Percentiles rank a stretch among this genome's conserved stretches.
Evolutionary conservation across 2,888 invertebrate species (phyloP).

Genomic region (Euphydryas editha): DNA sequence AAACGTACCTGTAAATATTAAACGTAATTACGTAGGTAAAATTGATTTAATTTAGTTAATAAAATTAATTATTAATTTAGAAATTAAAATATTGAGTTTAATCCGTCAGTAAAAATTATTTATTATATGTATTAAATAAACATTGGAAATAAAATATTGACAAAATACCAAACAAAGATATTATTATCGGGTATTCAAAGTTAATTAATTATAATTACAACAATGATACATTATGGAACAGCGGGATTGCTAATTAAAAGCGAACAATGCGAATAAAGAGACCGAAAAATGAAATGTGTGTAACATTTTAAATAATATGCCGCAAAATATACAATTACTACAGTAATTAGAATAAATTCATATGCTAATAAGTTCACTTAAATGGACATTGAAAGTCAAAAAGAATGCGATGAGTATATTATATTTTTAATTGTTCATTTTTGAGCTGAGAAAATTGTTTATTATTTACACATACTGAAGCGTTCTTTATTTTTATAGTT

Average conservation of each 20-base stretch:
- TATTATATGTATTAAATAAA: constrained; percentile 34
- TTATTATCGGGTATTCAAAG: constrained; percentile 50
- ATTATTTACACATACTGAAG: neutral
- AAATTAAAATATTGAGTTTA: too few species aligned
- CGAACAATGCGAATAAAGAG: constrained; percentile 49
- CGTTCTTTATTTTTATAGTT: too few species aligned
- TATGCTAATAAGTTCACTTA: constrained; percentile 5
- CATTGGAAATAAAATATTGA: constrained; percentile 27
- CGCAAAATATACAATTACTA: constrained; percentile 4
- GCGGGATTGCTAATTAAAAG: constrained; percentile 48
- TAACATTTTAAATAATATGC: constrained; percentile 24
- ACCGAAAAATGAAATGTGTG: constrained; percentile 42
- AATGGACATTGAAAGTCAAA: neutral
- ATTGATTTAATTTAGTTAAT: too few species aligned
- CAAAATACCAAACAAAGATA: constrained; percentile 12
- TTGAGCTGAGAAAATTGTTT: neutral
- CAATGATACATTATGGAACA: constrained; percentile 53
- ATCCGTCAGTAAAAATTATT: neutral
- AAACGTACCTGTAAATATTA: too few species aligned
- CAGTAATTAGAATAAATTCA: constrained; percentile 35
- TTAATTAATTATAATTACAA: constrained; percentile 59
- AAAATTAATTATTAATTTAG: too few species aligned
- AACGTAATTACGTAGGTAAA: too few species aligned
- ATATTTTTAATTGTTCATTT: neutral
- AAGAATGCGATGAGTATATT: neutral